Percentiles rank a stretch among this genome's conserved stretches.
Evolutionary conservation across 2,888 invertebrate genomes (phyloP).

Genomic region (Ochropacha duplaris): DNA sequence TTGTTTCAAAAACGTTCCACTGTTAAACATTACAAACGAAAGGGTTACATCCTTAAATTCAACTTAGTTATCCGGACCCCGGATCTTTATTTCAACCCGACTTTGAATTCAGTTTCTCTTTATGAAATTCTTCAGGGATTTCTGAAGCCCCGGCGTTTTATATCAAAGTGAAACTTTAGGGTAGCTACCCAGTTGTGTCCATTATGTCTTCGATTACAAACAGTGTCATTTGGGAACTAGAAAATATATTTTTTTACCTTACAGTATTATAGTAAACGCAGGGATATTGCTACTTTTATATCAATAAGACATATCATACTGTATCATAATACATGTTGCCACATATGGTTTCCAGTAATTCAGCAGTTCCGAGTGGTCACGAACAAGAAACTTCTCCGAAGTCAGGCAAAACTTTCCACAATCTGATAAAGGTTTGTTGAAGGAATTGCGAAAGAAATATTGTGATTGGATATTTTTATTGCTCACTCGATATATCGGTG

Average conservation of each 20-base stretch:
- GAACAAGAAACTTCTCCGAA: conserved; percentile 7
- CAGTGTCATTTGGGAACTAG: not conserved
- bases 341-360: conserved; percentile 1
- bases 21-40: conserved; percentile 6
- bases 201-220: conserved; percentile 5
- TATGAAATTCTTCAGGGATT: conserved; percentile 28
- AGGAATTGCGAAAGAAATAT: conserved; percentile 13
- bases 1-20: conserved; percentile 5
- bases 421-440: conserved; percentile 17
- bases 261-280: not conserved
- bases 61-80: conserved; percentile 21
- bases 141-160: conserved; percentile 28
- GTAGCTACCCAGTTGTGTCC: conserved; percentile 10
- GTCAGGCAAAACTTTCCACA: conserved; percentile 14
- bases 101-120: conserved; percentile 14
- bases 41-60: conserved; percentile 18
- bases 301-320: too few relatives aligned
- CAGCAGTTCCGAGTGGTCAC: not conserved
- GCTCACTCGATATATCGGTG: conserved; percentile 2
- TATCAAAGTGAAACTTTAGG: conserved; percentile 32
- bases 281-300: too few relatives aligned
- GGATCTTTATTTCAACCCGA: conserved; percentile 27
- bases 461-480: conserved; percentile 10
- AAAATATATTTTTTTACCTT: not conserved
- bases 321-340: conserved; percentile 2